A percentile compares a stretch with the other conserved stretches of the same genome.
Conservation (phyloP, 2,113 vertebrate species). For the Calidris pugnax region DNA sequence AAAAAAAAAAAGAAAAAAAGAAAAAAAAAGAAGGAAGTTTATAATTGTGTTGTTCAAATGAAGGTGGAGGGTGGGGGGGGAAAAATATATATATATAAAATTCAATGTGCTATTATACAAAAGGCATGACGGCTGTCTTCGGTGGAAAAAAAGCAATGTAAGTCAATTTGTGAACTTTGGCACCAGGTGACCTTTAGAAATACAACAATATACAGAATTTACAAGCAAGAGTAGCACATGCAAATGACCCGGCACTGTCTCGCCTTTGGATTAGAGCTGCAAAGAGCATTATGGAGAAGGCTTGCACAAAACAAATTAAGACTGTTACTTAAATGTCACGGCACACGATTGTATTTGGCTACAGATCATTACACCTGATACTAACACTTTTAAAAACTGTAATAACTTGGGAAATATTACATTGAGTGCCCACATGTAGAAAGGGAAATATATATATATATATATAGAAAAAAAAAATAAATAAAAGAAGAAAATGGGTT, state of each 20-base stretch:
- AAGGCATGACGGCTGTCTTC: slow-evolving; percentile 81
- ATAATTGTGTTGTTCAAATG: slow-evolving; percentile 82
- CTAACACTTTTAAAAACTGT: slow-evolving; percentile 92
- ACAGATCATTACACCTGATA: slow-evolving; percentile 99
- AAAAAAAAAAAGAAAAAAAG: not conserved
- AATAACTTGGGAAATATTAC: slow-evolving; percentile 97
- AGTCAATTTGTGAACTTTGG: slow-evolving; percentile 99
- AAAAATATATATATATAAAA: slow-evolving; percentile 53
- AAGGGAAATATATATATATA: slow-evolving; percentile 65
- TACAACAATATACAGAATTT: slow-evolving; percentile 86
- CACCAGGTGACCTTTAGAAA: slow-evolving; percentile 92
- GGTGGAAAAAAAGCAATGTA: slow-evolving; percentile 70
- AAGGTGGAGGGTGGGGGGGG: slow-evolving; percentile 60
- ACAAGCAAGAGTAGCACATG: slow-evolving; percentile 82
- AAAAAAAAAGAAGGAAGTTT: slow-evolving; percentile 40
- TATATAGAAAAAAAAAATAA: slow-evolving; percentile 21
- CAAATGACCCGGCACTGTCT: slow-evolving; percentile 81
- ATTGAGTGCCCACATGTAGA: slow-evolving; percentile 80
- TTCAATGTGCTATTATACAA: slow-evolving; percentile 82
- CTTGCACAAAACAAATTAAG: slow-evolving; percentile 95
- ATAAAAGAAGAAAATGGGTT: slow-evolving; percentile 73
- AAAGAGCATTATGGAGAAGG: slow-evolving; percentile 76
- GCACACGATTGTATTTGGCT: slow-evolving; percentile 97
- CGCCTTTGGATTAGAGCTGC: slow-evolving; percentile 72
- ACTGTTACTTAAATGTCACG: slow-evolving; percentile 98